Evolutionary conservation across 2,113 vertebrate species (phyloP).

Genomic region (Nicator chloris): DNA sequence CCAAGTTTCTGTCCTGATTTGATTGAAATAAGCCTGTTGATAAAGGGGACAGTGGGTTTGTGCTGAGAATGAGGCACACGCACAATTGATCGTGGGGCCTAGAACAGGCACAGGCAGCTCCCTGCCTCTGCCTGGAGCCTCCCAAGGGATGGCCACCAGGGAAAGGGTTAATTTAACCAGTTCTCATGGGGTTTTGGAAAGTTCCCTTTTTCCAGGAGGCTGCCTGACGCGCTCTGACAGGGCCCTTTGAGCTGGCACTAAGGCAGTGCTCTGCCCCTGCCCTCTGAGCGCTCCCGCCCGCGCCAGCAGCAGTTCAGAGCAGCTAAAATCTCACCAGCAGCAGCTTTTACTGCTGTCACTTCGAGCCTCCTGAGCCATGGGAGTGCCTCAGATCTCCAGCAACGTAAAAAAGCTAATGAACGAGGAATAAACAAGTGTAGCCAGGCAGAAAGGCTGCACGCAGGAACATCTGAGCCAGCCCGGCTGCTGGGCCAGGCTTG

Average conservation of each 20-base stretch:
- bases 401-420: slow-evolving; percentile 61
- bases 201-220: slow-evolving; percentile 48
- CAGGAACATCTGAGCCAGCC: slow-evolving; percentile 12
- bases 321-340: slow-evolving; percentile 64
- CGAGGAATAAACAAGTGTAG: slow-evolving; percentile 52
- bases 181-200: slow-evolving; percentile 7
- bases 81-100: accelerated
- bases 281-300: neutral
- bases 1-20: neutral
- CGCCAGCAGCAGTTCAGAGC: neutral
- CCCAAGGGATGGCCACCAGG: neutral
- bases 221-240: slow-evolving; percentile 21
- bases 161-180: slow-evolving; percentile 46
- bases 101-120: neutral
- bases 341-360: slow-evolving; percentile 49
- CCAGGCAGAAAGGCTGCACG: slow-evolving; percentile 54
- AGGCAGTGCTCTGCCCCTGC: slow-evolving; percentile 20
- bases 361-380: slow-evolving; percentile 19
- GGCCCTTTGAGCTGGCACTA: slow-evolving; percentile 51
- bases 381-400: slow-evolving; percentile 57
- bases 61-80: neutral
- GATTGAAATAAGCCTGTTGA: neutral
- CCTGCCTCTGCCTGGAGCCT: neutral
- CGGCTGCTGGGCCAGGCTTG: neutral
- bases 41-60: neutral